Evolutionary conservation across 1,140 invertebrate genomes (phyloP).

Genomic region (Coptotermes formosanus): DNA sequence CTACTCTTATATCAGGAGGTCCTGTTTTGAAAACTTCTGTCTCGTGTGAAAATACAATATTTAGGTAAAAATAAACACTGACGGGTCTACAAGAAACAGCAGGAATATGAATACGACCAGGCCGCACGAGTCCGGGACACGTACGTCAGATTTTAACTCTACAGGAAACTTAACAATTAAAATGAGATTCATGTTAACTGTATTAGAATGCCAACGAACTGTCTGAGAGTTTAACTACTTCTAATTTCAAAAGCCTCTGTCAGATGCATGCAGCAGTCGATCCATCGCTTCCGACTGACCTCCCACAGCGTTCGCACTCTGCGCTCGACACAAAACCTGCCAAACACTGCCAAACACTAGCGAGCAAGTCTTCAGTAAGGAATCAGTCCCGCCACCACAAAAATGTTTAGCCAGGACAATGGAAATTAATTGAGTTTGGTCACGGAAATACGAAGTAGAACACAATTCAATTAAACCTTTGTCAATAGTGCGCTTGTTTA

Average conservation of each 20-base stretch:
- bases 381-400: not conserved
- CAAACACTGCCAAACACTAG: not conserved
- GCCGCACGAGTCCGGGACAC: too few species aligned
- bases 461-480: conserved; percentile 16
- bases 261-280: not conserved
- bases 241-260: not conserved
- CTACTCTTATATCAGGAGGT: too few species aligned
- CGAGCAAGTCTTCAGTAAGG: not conserved
- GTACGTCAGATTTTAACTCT: too few species aligned
- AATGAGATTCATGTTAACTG: too few species aligned
- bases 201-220: too few species aligned
- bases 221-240: too few species aligned
- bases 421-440: not conserved
- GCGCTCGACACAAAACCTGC: not conserved
- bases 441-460: not conserved
- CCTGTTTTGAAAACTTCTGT: too few species aligned
- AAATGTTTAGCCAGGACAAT: not conserved
- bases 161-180: too few species aligned
- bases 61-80: too few species aligned
- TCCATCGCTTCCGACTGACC: not conserved
- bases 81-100: too few species aligned
- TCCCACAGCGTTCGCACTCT: not conserved
- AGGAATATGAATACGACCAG: too few species aligned
- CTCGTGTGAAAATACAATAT: too few species aligned
- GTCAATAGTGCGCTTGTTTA: not conserved